A percentile compares a stretch with the other conserved stretches of the same genome.
phyloP scores from a whole-genome alignment of 2,113 vertebrate species.

The Dolichallabes microphthalmus region DNA sequence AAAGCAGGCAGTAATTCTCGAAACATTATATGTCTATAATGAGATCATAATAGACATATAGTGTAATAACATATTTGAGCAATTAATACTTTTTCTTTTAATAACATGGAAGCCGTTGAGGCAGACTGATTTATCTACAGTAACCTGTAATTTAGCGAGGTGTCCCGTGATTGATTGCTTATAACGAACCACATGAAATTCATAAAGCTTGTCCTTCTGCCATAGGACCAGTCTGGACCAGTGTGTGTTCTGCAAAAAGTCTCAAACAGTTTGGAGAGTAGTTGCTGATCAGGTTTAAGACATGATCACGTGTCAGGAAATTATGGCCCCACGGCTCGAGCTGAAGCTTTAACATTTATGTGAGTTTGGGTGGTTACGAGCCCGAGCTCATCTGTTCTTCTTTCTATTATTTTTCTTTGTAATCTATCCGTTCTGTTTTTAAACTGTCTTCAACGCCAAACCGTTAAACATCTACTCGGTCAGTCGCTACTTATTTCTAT shows the following conservation, averaged over 20 bases:
- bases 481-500: not conserved
- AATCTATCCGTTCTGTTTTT: not conserved
- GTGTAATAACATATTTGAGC: not conserved
- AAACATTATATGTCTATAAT: not conserved
- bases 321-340: conserved; percentile 30
- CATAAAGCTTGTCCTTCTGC: not conserved
- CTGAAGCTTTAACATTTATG: conserved; percentile 3
- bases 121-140: not conserved
- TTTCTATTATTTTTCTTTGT: not conserved
- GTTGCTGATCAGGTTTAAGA: conserved; percentile 50
- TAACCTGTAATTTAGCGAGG: not conserved
- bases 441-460: not conserved
- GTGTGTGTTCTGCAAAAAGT: not conserved
- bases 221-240: not conserved
- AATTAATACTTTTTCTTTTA: not conserved
- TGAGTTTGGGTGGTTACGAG: not conserved
- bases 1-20: not conserved
- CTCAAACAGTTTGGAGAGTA: conserved; percentile 15
- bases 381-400: not conserved
- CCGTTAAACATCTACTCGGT: not conserved
- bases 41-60: not conserved
- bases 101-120: not conserved
- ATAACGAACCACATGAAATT: not conserved
- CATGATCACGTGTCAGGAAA: conserved; percentile 54
- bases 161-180: not conserved